Percentiles rank a stretch among this genome's conserved stretches.
Evolutionary conservation across 2,797 vertebrate species (phyloP).

Genomic region (Thunnus albacares): DNA sequence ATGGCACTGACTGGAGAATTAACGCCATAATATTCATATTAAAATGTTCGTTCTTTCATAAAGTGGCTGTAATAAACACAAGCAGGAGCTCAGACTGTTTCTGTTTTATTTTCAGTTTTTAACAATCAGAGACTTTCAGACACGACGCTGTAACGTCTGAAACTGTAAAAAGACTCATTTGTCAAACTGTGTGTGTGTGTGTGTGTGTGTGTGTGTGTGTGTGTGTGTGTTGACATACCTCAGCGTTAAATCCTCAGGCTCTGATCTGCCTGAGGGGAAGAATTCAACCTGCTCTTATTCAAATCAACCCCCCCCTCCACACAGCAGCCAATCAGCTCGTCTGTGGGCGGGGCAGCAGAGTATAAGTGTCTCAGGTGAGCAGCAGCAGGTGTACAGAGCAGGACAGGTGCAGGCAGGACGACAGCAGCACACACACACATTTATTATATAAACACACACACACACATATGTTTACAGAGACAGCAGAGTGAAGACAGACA

Average conservation of each 20-base stretch:
- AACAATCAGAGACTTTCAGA: no score
- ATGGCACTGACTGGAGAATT: no score
- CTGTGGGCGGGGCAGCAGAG: conserved; percentile 32
- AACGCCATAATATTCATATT: no score
- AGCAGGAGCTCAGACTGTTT: no score
- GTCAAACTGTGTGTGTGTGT: neutral
- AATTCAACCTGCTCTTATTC: conserved; percentile 60
- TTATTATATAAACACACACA: neutral
- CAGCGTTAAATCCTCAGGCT: conserved; percentile 18
- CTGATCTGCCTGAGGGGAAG: conserved; percentile 40
- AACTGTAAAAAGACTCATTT: conserved; percentile 35
- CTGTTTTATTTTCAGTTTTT: no score
- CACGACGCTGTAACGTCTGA: conserved; percentile 27
- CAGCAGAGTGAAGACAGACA: conserved; percentile 5
- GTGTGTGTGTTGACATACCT: conserved; percentile 7
- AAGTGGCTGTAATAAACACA: no score
- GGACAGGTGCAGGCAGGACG: conserved; percentile 24
- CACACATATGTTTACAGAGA: neutral
- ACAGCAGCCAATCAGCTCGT: conserved; percentile 50
- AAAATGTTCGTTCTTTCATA: no score
- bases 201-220: conserved; percentile 21
- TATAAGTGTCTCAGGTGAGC: conserved; percentile 67
- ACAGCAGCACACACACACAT: conserved; percentile 10
- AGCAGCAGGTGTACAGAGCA: conserved; percentile 58
- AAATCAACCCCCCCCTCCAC: conserved; percentile 43